phyloP scores from a whole-genome alignment of 2,113 vertebrate species.

The Callopanchax toddi region DNA sequence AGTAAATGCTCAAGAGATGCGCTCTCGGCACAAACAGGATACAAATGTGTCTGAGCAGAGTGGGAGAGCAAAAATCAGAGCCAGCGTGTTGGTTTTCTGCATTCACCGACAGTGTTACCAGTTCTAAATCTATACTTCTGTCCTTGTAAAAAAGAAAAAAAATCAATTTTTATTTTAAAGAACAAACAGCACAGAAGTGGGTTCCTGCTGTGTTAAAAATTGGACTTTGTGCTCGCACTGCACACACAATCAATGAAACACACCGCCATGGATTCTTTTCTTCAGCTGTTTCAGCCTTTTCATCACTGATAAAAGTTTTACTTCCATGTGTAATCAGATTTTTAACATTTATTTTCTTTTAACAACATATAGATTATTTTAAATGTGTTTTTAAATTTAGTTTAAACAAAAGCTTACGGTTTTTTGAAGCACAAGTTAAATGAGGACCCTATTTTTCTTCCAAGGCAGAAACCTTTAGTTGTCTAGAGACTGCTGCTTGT shows the following conservation, averaged over 20 bases:
- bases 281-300: background rate
- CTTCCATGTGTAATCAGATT: background rate
- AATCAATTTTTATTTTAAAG: background rate
- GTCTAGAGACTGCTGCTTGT: no score
- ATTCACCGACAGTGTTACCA: background rate
- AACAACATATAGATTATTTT: no score
- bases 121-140: background rate
- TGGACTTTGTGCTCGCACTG: conserved; percentile 19
- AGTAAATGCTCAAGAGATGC: conserved; percentile 34
- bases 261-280: conserved; percentile 13
- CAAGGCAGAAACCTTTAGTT: no score
- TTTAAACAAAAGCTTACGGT: no score
- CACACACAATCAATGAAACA: conserved; percentile 32
- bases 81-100: conserved; percentile 6
- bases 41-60: conserved; percentile 33
- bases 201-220: conserved; percentile 14
- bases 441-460: no score
- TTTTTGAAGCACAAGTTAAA: no score
- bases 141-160: conserved; percentile 34
- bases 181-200: conserved; percentile 7
- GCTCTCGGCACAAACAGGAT: conserved; percentile 37
- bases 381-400: no score
- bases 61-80: conserved; percentile 15
- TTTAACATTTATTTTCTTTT: background rate
- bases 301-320: background rate